phyloP scores from a whole-genome alignment of 2,888 invertebrate genomes.

The Caenorhabditis sinica region DNA sequence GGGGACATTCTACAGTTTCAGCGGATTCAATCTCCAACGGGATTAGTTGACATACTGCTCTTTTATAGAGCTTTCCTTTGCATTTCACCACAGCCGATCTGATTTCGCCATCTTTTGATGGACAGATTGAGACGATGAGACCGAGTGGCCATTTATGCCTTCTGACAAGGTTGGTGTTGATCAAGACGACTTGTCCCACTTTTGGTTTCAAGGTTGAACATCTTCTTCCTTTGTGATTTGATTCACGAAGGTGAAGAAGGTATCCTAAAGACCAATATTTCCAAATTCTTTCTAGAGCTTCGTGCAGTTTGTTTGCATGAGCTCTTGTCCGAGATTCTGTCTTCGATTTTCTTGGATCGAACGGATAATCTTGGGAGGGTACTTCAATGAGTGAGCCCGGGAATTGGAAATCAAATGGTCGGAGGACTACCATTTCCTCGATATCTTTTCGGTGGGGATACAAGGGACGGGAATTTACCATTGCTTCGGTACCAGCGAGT shows the following conservation, averaged over 20 bases:
- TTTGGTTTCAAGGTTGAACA: neutral
- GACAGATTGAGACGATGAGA: neutral
- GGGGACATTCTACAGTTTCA: neutral
- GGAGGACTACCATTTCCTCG: neutral
- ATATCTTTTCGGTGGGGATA: neutral
- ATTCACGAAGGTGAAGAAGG: neutral
- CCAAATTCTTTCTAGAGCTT: neutral
- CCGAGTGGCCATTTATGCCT: conserved; percentile 7
- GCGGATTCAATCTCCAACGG: neutral
- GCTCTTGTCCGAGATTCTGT: neutral
- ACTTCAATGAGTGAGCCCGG: neutral
- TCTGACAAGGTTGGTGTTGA: neutral
- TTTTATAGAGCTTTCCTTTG: conserved; percentile 8
- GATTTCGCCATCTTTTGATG: too few relatives aligned
- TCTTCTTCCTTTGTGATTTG: neutral
- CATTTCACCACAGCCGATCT: neutral
- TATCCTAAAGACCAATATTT: neutral
- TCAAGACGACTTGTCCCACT: conserved; percentile 18
- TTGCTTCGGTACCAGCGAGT: neutral
- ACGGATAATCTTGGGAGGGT: neutral
- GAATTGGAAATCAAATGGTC: conserved; percentile 19
- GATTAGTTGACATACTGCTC: conserved; percentile 5
- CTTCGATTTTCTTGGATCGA: neutral
- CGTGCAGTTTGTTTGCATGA: too few relatives aligned
- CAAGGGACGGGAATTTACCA: conserved; percentile 21